These are phyloP conservation scores for Geotrypetes seraphini DNA, from an alignment of 2,797 vertebrate genomes.

Conservation along the genomic window DNA sequence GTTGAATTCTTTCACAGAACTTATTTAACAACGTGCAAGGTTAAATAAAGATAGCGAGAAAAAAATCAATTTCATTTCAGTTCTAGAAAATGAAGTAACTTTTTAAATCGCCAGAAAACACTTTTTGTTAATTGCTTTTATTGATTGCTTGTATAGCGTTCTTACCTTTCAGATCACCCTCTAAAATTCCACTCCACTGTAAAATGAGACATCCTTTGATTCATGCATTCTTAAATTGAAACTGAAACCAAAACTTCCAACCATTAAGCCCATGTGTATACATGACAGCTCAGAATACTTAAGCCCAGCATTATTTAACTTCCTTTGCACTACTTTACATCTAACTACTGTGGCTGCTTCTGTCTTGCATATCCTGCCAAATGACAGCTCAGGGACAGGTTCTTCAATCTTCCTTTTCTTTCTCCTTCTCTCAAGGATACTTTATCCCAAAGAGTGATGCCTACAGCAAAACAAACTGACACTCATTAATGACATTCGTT, in stretches of 20 bases:
- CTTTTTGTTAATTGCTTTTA: conserved; percentile 31
- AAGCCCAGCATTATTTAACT: conserved; percentile 1
- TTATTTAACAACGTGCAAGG: conserved; percentile 4
- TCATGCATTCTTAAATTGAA: conserved; percentile 23
- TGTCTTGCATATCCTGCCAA: not conserved
- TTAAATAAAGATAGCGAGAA: conserved; percentile 20
- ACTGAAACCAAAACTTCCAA: conserved; percentile 1
- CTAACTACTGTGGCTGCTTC: not conserved
- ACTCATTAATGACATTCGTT: conserved; percentile 1
- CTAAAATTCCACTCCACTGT: not conserved
- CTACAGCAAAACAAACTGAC: conserved; percentile 4
- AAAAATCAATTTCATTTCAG: conserved; percentile 20
- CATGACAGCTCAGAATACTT: not conserved
- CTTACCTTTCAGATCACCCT: not conserved
- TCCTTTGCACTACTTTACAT: not conserved
- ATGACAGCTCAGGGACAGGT: not conserved
- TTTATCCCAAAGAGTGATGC: conserved; percentile 2
- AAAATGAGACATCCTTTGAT: conserved; percentile 21
- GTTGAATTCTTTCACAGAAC: no score
- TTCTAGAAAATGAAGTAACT: conserved; percentile 33
- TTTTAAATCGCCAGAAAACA: conserved; percentile 28
- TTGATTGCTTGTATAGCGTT: conserved; percentile 18
- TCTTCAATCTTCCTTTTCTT: not conserved
- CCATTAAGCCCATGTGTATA: not conserved
- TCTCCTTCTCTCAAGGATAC: not conserved